These are phyloP conservation scores for Chorisops tibialis DNA, from an alignment of 2,888 invertebrate species.

Conservation along the genomic window DNA sequence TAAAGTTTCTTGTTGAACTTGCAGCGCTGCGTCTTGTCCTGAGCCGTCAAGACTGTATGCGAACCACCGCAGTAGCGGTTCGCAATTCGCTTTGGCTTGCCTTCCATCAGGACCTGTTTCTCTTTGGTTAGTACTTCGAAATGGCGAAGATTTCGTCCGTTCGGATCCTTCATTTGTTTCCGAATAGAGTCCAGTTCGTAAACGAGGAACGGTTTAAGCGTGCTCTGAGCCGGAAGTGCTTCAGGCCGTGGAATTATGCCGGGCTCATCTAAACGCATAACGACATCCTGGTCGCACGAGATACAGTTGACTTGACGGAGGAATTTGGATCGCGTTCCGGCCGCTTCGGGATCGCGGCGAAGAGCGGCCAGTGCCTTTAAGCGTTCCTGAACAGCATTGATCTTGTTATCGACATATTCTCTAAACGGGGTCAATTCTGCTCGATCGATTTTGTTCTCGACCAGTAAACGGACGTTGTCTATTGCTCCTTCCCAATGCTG, in stretches of 20 bases:
- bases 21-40: constrained; percentile 58
- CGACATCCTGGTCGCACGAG: constrained; percentile 71
- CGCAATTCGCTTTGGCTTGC: constrained; percentile 35
- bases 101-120: constrained; percentile 18
- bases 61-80: constrained; percentile 74
- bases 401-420: constrained; percentile 62
- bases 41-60: constrained; percentile 69
- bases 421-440: constrained; percentile 62
- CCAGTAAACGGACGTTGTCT: constrained; percentile 64
- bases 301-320: constrained; percentile 72
- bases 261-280: constrained; percentile 63
- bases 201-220: constrained; percentile 67
- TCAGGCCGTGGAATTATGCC: constrained; percentile 54
- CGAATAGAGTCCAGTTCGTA: constrained; percentile 63
- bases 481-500: constrained; percentile 61
- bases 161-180: constrained; percentile 35
- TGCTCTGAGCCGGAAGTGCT: constrained; percentile 57
- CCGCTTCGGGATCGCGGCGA: constrained; percentile 65
- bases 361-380: constrained; percentile 59
- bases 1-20: constrained; percentile 4
- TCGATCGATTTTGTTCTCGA: constrained; percentile 65
- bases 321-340: constrained; percentile 65
- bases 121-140: constrained; percentile 50
- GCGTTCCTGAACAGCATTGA: constrained; percentile 61
- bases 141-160: constrained; percentile 51